Conservation (phyloP, 2,113 vertebrate species). For the Polyodon spathula region DNA sequence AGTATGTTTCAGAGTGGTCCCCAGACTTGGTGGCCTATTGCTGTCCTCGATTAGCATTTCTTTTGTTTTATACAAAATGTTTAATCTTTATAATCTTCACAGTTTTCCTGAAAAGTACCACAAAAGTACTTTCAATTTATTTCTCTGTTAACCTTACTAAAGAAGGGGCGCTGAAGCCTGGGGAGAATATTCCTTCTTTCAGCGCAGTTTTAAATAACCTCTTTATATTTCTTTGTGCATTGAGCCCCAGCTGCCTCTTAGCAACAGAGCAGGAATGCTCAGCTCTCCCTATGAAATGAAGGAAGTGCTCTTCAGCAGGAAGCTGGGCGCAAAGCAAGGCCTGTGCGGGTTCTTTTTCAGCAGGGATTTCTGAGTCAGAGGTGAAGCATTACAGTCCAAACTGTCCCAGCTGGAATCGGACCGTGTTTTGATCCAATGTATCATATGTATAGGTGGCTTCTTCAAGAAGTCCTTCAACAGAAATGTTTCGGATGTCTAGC, state of each 20-base stretch:
- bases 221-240: slow-evolving; percentile 17
- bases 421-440: background rate
- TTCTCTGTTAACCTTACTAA: background rate
- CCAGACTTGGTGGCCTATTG: too few species aligned
- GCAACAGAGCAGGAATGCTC: slow-evolving; percentile 12
- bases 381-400: background rate
- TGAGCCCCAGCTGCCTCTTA: background rate
- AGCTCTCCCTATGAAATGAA: background rate
- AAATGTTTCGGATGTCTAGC: too few species aligned
- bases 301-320: slow-evolving; percentile 6
- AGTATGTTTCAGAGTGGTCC: too few species aligned
- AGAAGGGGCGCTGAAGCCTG: background rate
- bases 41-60: too few species aligned
- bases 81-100: background rate
- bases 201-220: slow-evolving; percentile 7
- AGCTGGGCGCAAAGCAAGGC: background rate
- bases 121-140: background rate
- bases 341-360: slow-evolving; percentile 1
- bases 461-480: too few species aligned
- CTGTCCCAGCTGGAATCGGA: background rate
- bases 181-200: slow-evolving; percentile 4
- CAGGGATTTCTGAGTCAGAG: background rate
- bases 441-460: too few species aligned
- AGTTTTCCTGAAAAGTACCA: background rate
- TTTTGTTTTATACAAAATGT: background rate